Conservation (phyloP, 2,113 vertebrate genomes). For the Mormyrus lacerda region DNA sequence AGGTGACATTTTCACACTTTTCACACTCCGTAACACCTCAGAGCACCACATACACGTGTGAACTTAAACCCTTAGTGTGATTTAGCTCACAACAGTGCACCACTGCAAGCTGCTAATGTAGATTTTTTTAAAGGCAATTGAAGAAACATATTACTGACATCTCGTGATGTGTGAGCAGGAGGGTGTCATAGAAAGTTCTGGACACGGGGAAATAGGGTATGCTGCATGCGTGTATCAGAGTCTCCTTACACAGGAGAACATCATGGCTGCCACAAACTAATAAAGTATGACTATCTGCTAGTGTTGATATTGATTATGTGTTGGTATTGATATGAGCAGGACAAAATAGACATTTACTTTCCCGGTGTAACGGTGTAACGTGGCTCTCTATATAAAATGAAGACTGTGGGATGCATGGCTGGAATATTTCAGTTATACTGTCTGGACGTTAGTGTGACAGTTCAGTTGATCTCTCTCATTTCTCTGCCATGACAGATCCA, state of each 20-base stretch:
- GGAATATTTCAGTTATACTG: background rate
- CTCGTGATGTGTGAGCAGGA: background rate
- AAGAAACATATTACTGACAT: background rate
- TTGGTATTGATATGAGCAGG: background rate
- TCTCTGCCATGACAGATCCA: background rate
- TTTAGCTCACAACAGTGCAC: background rate
- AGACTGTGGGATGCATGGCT: background rate
- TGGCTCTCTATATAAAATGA: background rate
- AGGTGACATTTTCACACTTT: background rate
- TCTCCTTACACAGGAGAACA: background rate
- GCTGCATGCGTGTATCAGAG: background rate
- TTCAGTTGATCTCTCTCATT: background rate
- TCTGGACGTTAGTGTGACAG: background rate
- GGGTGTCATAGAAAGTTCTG: background rate
- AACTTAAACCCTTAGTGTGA: background rate
- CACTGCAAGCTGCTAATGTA: background rate
- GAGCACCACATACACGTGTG: background rate
- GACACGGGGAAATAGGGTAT: too few species aligned
- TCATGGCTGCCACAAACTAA: background rate
- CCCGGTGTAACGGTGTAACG: background rate
- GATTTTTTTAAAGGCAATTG: background rate
- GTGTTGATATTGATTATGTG: too few species aligned
- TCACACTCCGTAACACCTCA: background rate
- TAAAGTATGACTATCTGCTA: background rate
- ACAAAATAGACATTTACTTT: background rate